Percentiles rank a stretch among this genome's conserved stretches.
Conservation (phyloP, 2,888 invertebrate species). For the Platerodrilus igneus region DNA sequence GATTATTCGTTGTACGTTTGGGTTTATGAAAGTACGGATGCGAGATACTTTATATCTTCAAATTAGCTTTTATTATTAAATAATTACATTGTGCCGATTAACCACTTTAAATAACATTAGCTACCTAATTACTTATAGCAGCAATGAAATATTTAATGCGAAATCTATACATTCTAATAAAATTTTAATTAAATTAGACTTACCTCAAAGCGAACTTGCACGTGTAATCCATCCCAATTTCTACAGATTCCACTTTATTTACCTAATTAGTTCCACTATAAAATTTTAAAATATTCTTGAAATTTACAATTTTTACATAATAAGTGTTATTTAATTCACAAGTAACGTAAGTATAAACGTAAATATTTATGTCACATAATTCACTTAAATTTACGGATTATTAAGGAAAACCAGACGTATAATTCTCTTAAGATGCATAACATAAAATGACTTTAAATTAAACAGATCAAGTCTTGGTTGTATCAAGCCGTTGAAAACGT, state of each 20-base stretch:
- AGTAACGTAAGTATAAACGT: constrained; percentile 5
- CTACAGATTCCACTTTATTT: constrained; percentile 11
- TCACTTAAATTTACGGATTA: constrained; percentile 2
- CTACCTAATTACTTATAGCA: no score
- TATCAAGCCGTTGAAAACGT: constrained; percentile 31
- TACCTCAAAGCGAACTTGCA: constrained; percentile 17
- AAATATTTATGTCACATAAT: no score
- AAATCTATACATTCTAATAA: no score
- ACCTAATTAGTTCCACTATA: constrained; percentile 9
- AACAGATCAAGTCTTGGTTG: constrained; percentile 41
- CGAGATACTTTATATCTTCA: no score
- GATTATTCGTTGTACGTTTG: no score
- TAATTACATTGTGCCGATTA: no score
- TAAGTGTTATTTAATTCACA: not conserved
- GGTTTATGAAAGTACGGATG: no score
- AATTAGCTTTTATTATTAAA: no score
- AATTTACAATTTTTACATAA: not conserved
- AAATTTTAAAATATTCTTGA: constrained; percentile 3
- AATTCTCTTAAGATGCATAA: constrained; percentile 30
- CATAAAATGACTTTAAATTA: constrained; percentile 38
- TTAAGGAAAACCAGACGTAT: not conserved
- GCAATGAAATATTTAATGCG: no score
- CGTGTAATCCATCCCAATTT: constrained; percentile 23
- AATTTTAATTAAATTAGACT: no score
- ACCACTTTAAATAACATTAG: no score